A percentile compares a stretch with the other conserved stretches of the same genome.
Evolutionary conservation across 2,113 vertebrate genomes (phyloP).

Genomic region (Tonatia bakeri): DNA sequence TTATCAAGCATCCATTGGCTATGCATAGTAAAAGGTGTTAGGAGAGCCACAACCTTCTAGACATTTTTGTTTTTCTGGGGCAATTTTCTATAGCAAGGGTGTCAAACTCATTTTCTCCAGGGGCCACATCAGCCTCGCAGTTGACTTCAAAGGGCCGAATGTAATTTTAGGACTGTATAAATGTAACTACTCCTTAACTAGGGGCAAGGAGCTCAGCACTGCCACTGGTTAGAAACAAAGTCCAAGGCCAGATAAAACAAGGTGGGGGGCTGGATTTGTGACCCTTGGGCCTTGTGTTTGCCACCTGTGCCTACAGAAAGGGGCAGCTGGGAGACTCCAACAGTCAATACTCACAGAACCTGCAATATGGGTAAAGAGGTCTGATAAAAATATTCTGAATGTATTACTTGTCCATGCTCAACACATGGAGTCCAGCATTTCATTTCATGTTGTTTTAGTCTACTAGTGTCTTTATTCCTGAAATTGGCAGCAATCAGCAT

Average conservation of each 20-base stretch:
- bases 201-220: too few species aligned
- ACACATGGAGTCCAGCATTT: neutral
- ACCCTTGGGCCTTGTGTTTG: too few species aligned
- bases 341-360: neutral
- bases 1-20: neutral
- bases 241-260: too few species aligned
- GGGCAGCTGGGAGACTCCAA: neutral
- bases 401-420: neutral
- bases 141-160: too few species aligned
- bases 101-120: too few species aligned
- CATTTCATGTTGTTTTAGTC: neutral
- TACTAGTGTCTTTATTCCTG: neutral
- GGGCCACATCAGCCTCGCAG: too few species aligned
- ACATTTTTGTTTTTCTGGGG: neutral
- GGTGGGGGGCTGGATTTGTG: too few species aligned
- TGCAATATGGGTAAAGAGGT: fast-evolving
- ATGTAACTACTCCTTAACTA: too few species aligned
- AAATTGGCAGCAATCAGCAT: neutral
- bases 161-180: too few species aligned
- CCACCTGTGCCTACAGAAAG: neutral
- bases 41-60: neutral
- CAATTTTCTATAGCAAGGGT: neutral
- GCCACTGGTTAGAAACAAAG: too few species aligned
- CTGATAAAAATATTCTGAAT: neutral
- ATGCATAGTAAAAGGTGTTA: fast-evolving